Evolutionary conservation across 2,797 vertebrate species (phyloP).

Genomic region (Hemitrygon akajei): DNA sequence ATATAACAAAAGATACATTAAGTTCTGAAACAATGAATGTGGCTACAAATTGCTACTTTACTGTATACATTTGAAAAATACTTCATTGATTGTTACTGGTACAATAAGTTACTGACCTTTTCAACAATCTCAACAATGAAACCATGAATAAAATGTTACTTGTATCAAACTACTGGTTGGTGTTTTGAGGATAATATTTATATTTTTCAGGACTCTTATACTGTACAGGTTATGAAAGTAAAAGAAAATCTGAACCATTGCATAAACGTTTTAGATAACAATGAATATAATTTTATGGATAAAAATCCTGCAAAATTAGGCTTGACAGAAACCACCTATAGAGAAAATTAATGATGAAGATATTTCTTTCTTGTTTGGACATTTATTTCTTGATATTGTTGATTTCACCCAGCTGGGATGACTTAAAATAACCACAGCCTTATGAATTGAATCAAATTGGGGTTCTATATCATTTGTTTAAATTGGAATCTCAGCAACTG

Average conservation of each 20-base stretch:
- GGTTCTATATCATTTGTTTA: not conserved
- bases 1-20: constrained; percentile 37
- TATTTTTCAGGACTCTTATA: not conserved
- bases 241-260: not conserved
- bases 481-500: not conserved
- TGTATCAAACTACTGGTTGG: constrained; percentile 16
- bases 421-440: not conserved
- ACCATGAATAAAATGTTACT: constrained; percentile 31
- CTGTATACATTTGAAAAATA: constrained; percentile 34
- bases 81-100: constrained; percentile 26
- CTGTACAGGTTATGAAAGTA: not conserved
- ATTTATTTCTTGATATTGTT: not conserved
- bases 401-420: not conserved
- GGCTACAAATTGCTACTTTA: constrained; percentile 18
- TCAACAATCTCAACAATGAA: constrained; percentile 30
- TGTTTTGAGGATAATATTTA: not conserved
- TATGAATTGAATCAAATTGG: not conserved
- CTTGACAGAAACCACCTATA: not conserved
- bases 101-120: constrained; percentile 37
- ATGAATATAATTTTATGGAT: not conserved
- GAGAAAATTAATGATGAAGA: not conserved
- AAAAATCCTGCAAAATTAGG: not conserved
- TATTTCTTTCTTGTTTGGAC: not conserved
- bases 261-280: not conserved
- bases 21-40: constrained; percentile 32